Evolutionary conservation across 2,113 vertebrate genomes (phyloP).

Genomic region (Genyomyrus donnyi): DNA sequence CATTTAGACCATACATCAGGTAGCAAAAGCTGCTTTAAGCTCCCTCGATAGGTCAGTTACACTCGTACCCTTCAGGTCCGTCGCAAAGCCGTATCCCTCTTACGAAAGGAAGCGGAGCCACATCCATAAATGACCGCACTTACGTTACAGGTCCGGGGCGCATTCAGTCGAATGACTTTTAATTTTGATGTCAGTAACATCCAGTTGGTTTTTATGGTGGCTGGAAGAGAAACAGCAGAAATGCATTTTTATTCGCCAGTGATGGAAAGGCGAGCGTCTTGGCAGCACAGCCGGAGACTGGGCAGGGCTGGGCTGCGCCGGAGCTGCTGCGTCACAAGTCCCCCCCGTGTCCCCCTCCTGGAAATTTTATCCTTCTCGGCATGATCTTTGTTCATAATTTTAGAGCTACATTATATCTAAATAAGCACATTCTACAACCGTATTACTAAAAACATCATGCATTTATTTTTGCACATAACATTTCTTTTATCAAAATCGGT

Average conservation of each 20-base stretch:
- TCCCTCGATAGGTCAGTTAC: background rate
- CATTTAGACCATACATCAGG: background rate
- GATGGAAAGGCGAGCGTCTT: background rate
- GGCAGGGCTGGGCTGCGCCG: background rate
- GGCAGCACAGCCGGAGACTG: background rate
- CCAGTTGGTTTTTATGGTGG: background rate
- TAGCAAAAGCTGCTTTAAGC: background rate
- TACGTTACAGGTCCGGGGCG: background rate
- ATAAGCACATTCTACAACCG: background rate
- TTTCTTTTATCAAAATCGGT: background rate
- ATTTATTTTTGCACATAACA: background rate
- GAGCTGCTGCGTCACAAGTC: background rate
- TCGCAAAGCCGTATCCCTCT: background rate
- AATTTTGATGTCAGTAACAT: background rate
- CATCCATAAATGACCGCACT: background rate
- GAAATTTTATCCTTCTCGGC: background rate
- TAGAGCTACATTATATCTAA: background rate
- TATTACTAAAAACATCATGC: background rate
- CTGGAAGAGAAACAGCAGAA: background rate
- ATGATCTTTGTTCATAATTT: background rate
- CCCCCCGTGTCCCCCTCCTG: background rate
- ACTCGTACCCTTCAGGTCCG: background rate
- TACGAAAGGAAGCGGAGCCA: background rate
- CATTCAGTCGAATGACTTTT: background rate
- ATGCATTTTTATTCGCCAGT: background rate